These are phyloP conservation scores for Euwallacea fornicatus DNA, from an alignment of 1,140 invertebrate genomes.

Conservation along the genomic window DNA sequence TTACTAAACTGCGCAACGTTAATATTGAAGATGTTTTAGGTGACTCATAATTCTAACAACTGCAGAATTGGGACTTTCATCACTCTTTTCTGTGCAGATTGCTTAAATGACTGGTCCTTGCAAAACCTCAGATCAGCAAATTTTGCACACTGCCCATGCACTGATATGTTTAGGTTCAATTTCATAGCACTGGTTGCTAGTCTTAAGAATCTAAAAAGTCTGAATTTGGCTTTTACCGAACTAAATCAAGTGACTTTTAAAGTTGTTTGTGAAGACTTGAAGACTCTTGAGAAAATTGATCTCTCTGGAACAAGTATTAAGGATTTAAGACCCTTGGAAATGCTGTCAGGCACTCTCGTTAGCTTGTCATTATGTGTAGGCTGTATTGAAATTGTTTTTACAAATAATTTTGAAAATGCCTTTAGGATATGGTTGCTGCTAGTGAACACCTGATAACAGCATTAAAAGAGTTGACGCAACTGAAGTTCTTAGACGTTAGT, in stretches of 20 bases:
- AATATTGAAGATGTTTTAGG: constrained; percentile 48
- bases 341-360: constrained; percentile 29
- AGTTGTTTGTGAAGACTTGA: constrained; percentile 71
- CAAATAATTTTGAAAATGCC: constrained; percentile 20
- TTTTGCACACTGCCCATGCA: constrained; percentile 68
- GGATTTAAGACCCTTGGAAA: constrained; percentile 62
- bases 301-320: constrained; percentile 71
- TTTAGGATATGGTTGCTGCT: constrained; percentile 40
- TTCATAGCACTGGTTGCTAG: constrained; percentile 58
- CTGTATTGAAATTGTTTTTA: constrained; percentile 18
- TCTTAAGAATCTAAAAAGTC: constrained; percentile 63
- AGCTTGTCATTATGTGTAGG: constrained; percentile 44
- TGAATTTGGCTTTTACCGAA: constrained; percentile 75
- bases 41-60: constrained; percentile 23
- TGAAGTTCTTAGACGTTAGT: constrained; percentile 55
- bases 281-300: constrained; percentile 67
- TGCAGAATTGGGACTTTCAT: no score
- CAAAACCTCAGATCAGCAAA: constrained; percentile 68
- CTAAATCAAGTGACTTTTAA: constrained; percentile 70
- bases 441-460: constrained; percentile 58
- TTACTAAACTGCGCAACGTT: constrained; percentile 49
- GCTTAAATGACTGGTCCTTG: constrained; percentile 73
- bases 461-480: constrained; percentile 61
- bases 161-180: constrained; percentile 58
- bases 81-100: constrained; percentile 52